A percentile compares a stretch with the other conserved stretches of the same genome.
Evolutionary conservation across 1,140 invertebrate species (phyloP).

Genomic region (Hylaeus anthracinus): DNA sequence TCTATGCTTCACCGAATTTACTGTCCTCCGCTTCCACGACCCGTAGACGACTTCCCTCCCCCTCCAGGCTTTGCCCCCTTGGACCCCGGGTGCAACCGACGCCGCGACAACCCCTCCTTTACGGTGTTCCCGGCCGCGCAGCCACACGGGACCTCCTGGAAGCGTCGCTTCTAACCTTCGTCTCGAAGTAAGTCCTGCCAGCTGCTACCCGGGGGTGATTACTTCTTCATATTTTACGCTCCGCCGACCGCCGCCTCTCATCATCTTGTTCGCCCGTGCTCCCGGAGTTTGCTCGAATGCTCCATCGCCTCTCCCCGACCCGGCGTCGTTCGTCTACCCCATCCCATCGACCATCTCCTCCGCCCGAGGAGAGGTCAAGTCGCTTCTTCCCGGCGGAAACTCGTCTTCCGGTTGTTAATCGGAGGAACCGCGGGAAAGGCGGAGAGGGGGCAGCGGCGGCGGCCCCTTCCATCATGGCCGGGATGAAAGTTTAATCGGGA

Average conservation of each 20-base stretch:
- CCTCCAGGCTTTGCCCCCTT: background rate
- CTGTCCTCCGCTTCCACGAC: conserved; percentile 44
- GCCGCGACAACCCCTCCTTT: conserved; percentile 38
- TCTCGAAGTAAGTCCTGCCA: conserved; percentile 50
- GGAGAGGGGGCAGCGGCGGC: no score
- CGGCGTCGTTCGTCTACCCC: background rate
- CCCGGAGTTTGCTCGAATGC: conserved; percentile 26
- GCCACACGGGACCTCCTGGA: conserved; percentile 30
- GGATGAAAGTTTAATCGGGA: conserved; percentile 29
- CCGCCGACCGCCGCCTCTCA: conserved; percentile 36
- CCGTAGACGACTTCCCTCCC: conserved; percentile 36
- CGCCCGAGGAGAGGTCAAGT: conserved; percentile 14
- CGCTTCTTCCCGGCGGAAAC: background rate
- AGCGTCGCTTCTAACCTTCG: conserved; percentile 41
- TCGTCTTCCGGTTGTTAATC: conserved; percentile 24
- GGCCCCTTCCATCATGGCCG: no score
- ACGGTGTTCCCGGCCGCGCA: conserved; percentile 34
- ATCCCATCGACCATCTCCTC: background rate
- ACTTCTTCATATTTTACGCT: conserved; percentile 58
- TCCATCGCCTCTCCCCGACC: background rate
- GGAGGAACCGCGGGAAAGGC: background rate
- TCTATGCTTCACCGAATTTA: conserved; percentile 64
- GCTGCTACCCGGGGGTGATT: conserved; percentile 50
- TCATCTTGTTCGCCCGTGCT: conserved; percentile 40
- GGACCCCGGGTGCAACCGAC: conserved; percentile 3